These are phyloP conservation scores for Thera britannica DNA, from an alignment of 2,888 invertebrate genomes.

Conservation along the genomic window DNA sequence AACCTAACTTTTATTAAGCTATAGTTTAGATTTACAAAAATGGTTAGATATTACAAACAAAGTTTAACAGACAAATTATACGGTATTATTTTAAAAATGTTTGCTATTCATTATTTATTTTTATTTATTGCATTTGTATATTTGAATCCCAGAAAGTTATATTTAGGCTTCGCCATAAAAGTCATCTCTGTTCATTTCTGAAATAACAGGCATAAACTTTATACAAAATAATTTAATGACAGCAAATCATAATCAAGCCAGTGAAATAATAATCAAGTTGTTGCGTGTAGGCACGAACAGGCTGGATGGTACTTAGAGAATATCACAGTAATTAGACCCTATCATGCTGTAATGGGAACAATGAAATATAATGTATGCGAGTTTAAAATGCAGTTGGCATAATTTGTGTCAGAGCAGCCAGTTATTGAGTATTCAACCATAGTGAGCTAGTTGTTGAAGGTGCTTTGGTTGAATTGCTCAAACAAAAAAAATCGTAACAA, in stretches of 20 bases:
- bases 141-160: not conserved
- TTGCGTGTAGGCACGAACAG: slow-evolving; percentile 61
- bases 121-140: not conserved
- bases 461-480: slow-evolving; percentile 49
- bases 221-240: slow-evolving; percentile 20
- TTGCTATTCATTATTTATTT: slow-evolving; percentile 6
- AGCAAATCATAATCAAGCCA: slow-evolving; percentile 25
- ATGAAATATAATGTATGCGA: slow-evolving; percentile 69
- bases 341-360: slow-evolving; percentile 76
- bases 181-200: not conserved
- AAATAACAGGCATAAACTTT: not conserved
- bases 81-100: slow-evolving; percentile 17
- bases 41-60: slow-evolving; percentile 11
- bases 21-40: no score
- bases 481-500: slow-evolving; percentile 45
- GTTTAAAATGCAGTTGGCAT: slow-evolving; percentile 63
- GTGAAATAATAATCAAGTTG: slow-evolving; percentile 48
- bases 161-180: not conserved
- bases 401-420: slow-evolving; percentile 62
- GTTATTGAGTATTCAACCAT: slow-evolving; percentile 43
- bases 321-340: slow-evolving; percentile 75
- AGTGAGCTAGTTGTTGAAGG: slow-evolving; percentile 44
- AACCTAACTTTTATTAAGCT: slow-evolving; percentile 41
- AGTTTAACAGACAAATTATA: slow-evolving; percentile 31
- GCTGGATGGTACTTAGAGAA: slow-evolving; percentile 53